Evolutionary conservation across 2,888 invertebrate genomes (phyloP), one percentile per base, ranked within the genome.

Genomic region (Acanthosepion esculentum): DNA sequence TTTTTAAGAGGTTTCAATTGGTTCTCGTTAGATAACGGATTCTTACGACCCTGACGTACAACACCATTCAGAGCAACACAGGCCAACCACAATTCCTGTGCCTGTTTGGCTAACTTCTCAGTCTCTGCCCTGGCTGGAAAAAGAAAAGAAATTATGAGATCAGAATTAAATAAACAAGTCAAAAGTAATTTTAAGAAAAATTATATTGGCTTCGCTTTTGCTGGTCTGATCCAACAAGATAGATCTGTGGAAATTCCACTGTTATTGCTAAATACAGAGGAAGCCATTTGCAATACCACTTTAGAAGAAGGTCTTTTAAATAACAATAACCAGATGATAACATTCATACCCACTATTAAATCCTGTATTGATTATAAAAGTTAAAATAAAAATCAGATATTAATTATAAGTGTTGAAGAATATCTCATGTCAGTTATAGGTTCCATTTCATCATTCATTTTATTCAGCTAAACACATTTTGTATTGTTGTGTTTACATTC

Each of bases 81-180:
- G 1, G 99, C 99, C 95, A 99, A 98, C 99, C 99, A 99, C 96
- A 99, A 98, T 55, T 99, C 98, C 97, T 99, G 99, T 0, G 99
- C 98, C 53, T 97, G 96, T 50, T 97, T 96, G 20, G 98, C 97
- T 93, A 97, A 97, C 94, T 97, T 97, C 96, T 98, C 98, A 94
- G 95, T 95, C 91, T 97, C 97, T 29, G 97, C 97, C 48, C 97
- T 96, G 23, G 96, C 97, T 97, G 96, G 48, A 96, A 96, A 50
- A 94, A 59, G 48, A 55, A 59, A 94, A 33, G 33, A 23, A 50
- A 1, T 33, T 50, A 33, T 94, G 26, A 78, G 5, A 78, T n/a
- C 15, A 78, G n/a, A 78, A 33, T n/a, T 3, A 78, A 78, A 78
- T 33, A 59, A 59, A 18, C 20, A 18, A 59, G 20, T 59, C 26